Percentiles rank a stretch among this genome's conserved stretches.
Conservation (phyloP, 2,888 invertebrate species). For the Habrosyne pyritoides region DNA sequence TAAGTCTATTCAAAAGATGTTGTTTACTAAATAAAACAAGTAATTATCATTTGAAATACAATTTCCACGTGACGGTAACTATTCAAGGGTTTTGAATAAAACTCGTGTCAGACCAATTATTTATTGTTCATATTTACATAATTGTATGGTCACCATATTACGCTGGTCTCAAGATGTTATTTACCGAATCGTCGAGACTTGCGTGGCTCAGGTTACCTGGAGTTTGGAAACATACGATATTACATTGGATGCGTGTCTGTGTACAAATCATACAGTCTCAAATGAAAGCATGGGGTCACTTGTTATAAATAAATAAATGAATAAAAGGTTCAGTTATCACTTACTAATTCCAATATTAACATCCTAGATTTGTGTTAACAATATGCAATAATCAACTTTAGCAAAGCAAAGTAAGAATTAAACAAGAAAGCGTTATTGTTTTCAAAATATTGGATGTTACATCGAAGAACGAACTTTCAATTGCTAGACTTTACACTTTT, state of each 20-base stretch:
- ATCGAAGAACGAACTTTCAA: too few species aligned
- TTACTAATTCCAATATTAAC: too few species aligned
- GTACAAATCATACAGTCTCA: not conserved
- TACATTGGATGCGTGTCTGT: conserved; percentile 4
- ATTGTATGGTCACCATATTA: conserved; percentile 20
- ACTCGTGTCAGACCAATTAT: not conserved
- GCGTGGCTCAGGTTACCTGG: conserved; percentile 38
- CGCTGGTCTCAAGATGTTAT: conserved; percentile 41
- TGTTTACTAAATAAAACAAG: not conserved
- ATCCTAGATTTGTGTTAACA: too few species aligned
- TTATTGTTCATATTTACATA: not conserved
- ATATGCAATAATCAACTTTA: too few species aligned
- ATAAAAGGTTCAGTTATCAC: too few species aligned
- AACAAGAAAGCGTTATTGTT: too few species aligned
- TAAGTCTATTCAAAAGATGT: not conserved
- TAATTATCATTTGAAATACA: not conserved
- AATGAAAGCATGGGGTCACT: too few species aligned
- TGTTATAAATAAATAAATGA: too few species aligned
- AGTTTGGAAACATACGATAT: conserved; percentile 14
- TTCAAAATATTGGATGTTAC: too few species aligned
- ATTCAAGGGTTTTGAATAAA: not conserved
- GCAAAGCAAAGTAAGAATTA: too few species aligned
- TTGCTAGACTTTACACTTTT: too few species aligned
- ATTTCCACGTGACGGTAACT: not conserved
- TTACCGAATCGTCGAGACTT: conserved; percentile 43